Base-by-base conservation (phyloP, 2,888 invertebrate genomes). In the Sycophila texana region DNA sequence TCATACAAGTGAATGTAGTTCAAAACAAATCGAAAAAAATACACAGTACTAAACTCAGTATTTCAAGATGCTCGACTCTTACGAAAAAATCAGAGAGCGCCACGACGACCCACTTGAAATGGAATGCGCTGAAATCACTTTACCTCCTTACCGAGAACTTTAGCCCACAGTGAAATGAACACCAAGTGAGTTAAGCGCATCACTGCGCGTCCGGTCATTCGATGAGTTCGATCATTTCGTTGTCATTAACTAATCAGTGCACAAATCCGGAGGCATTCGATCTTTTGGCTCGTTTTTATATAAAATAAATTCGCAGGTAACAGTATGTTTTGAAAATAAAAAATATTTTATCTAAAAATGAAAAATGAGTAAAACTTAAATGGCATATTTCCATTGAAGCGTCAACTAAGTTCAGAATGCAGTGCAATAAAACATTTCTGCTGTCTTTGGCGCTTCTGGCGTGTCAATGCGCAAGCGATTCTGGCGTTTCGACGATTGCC, bases 41-140 rank as follows among this genome's bases (percentile, higher is more conserved):
- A 39, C 10, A 10, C 39, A 39, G 10, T 7, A 10, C 10, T 39
- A 7, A 39, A 39, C 39, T 1, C 10, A 39, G 39, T 39, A 39
- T 39, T 39, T 39, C 7, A 39, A 39, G 39, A 39, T 10, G 39
- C 39, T n/a, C n/a, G n/a, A n/a, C n/a, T 51, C 65, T 14, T 57
- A 65, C 63, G 65, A 65, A 74, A 47, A 18, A 51, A 3, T 22
- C 51, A 26, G 26, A 26, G 30, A 39, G 49, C 26, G 22, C 22
- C 39, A 18, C 18, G 1, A 13, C 49, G 60, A 53, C 67, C 18
- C 39, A 75, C 51, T 58, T 22, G 30, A 55, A 58, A 58, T 39
- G 16, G 55, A 79, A 79, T 72, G 71, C 22, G 79, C 79, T 75
- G 60, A 71, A 26, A 4, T 18, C 4, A 55, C 71, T n/a, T 10